Percentiles rank a stretch among this genome's conserved stretches.
Conservation (phyloP, 2,113 vertebrate species). For the Oceanites oceanicus region DNA sequence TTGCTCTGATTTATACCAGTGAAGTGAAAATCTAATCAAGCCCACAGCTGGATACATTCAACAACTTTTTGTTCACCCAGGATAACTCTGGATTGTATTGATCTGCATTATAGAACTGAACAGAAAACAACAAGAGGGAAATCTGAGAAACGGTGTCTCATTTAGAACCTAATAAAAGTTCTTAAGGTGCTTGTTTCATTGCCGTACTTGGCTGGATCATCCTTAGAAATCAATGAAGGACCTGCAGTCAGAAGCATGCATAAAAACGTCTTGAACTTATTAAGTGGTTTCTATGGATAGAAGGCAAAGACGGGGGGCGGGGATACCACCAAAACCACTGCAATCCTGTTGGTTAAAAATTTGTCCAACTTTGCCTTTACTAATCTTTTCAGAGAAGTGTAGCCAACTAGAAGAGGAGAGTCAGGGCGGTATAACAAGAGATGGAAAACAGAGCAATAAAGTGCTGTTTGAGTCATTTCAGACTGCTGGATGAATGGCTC, state of each 20-base stretch:
- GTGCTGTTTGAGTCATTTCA: neutral
- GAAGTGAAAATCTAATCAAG: conserved; percentile 53
- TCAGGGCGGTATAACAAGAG: neutral
- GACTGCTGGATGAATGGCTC: neutral
- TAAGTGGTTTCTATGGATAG: neutral
- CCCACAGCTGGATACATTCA: conserved; percentile 20
- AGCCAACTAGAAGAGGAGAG: neutral
- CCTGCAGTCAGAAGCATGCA: neutral
- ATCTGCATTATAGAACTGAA: conserved; percentile 29
- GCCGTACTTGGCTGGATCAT: neutral
- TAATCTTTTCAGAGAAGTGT: neutral
- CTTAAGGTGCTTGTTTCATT: neutral
- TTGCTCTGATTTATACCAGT: conserved; percentile 15
- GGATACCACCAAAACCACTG: neutral
- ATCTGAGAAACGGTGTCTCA: conserved; percentile 5
- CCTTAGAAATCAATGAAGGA: conserved; percentile 4
- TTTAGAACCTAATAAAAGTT: conserved; percentile 38
- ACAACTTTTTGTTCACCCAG: neutral
- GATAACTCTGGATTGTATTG: conserved; percentile 2
- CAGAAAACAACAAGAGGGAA: conserved; percentile 8
- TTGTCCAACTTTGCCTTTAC: neutral
- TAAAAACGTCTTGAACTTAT: conserved; percentile 2
- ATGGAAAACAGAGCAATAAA: neutral
- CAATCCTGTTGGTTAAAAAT: neutral
- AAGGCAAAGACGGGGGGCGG: neutral